A percentile compares a stretch with the other conserved stretches of the same genome.
phyloP scores from a whole-genome alignment of 2,797 vertebrate species.

The Danio choprae region DNA sequence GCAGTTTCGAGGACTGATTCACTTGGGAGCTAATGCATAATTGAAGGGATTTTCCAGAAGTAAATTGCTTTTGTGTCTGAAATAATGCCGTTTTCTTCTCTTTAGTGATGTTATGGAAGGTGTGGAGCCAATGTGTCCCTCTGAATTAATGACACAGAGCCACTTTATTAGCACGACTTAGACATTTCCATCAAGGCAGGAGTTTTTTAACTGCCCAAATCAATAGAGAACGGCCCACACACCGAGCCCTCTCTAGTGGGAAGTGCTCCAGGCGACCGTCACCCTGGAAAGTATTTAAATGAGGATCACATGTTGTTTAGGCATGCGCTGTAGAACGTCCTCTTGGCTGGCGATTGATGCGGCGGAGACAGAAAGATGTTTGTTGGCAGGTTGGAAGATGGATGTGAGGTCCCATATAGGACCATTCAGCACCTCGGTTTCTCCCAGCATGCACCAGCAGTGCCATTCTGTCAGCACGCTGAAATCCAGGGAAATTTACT shows the following conservation, averaged over 20 bases:
- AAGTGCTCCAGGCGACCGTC: constrained; percentile 56
- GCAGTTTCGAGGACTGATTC: constrained; percentile 15
- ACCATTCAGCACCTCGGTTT: constrained; percentile 29
- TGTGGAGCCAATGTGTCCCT: constrained; percentile 18
- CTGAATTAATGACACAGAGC: constrained; percentile 7
- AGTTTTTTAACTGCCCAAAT: constrained; percentile 49
- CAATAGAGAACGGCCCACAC: constrained; percentile 61
- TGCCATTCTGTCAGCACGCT: constrained; percentile 21
- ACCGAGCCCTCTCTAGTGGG: constrained; percentile 54
- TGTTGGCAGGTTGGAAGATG: constrained; percentile 57
- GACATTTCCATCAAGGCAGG: constrained; percentile 38
- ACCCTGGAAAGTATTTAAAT: constrained; percentile 68
- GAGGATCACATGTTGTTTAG: constrained; percentile 69
- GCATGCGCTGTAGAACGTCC: constrained; percentile 46
- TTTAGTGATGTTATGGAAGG: constrained; percentile 19
- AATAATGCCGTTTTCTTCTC: background rate
- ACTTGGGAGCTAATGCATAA: constrained; percentile 21
- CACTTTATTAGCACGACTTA: constrained; percentile 35
- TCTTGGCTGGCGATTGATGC: constrained; percentile 55
- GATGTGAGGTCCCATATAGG: constrained; percentile 33
- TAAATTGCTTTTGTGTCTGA: constrained; percentile 16
- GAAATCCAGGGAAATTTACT: constrained; percentile 9
- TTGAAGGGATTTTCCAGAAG: constrained; percentile 43
- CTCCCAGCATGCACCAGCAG: constrained; percentile 21
- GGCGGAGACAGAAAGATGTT: constrained; percentile 59